Base-by-base conservation (phyloP, 2,797 vertebrate genomes). In the Cirrhinus mrigala region DNA sequence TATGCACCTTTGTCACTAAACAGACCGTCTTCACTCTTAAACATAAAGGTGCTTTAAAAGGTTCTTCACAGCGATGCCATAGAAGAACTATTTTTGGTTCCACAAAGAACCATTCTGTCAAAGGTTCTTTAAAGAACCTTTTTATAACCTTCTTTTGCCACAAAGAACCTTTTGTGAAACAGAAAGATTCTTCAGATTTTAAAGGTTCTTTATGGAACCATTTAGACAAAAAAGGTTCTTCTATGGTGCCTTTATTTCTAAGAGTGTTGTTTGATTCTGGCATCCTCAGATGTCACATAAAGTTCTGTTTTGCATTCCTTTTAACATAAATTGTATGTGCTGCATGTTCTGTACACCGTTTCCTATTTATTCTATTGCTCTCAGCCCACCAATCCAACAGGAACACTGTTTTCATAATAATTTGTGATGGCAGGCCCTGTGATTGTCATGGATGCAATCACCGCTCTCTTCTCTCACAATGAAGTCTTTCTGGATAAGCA, bases 361-460 rank as follows among this genome's bases (percentile, higher is more conserved):
- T 76, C 48, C 27, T 29, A n/a, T 69, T 48, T 20, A 24, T 70
- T n/a, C 29, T 50, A 70, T 78, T 82, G 22, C 71, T 81, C 64
- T 83, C 44, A 22, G 73, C 70, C 71, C 69, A 60, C 29, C 73
- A 60, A 69, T 83, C 56, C 76, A 60, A 78, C 75, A 78, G 58
- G 24, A 33, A 79, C 62, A 84, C 77, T 70, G 73, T 78, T 85
- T 85, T 62, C 54, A 56, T 70, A 77, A 83, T 87, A 70, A 83
- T 86, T 83, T 81, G 48, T 64, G 77, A 81, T 86, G 84, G 40
- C 54, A 10, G 69, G 22, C 56, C 40, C 71, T 58, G 74, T 85
- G 82, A 85, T 71, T 89, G 85, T 74, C 58, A 40, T 56, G 29
- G 64, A 78, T 8, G 52, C 79, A 85, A 87, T 87, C 83, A 79